phyloP scores from a whole-genome alignment of 1,140 invertebrate genomes.

The Callitettix versicolor region DNA sequence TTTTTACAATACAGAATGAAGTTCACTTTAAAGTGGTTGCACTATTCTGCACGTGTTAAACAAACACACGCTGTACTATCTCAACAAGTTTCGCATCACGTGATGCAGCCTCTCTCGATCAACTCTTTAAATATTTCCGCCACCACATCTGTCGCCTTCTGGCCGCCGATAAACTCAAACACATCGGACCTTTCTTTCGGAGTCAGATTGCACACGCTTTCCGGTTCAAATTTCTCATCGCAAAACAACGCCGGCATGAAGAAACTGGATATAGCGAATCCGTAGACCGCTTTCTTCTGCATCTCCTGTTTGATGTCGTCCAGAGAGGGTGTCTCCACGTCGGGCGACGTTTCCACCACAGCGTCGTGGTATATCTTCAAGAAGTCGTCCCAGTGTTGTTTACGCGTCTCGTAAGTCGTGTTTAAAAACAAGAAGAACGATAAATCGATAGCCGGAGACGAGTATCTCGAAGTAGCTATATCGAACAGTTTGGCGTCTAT shows the following conservation, averaged over 20 bases:
- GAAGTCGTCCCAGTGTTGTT: slow-evolving; percentile 26
- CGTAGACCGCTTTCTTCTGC: slow-evolving; percentile 27
- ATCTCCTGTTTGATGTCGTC: slow-evolving; percentile 30
- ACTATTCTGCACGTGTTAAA: no score
- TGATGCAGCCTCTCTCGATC: neutral
- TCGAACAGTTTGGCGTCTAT: slow-evolving; percentile 32
- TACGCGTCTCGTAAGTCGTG: slow-evolving; percentile 22
- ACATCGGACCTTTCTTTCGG: neutral
- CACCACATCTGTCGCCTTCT: neutral
- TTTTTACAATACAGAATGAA: no score
- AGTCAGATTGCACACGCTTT: neutral
- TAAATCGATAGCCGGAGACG: slow-evolving; percentile 33
- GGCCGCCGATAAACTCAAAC: neutral
- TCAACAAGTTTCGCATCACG: no score
- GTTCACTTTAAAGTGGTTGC: no score
- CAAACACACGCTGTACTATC: no score
- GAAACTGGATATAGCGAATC: slow-evolving; percentile 28
- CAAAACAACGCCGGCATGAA: slow-evolving; percentile 26
- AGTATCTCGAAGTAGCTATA: slow-evolving; percentile 30
- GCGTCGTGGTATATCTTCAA: slow-evolving; percentile 30
- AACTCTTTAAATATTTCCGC: neutral
- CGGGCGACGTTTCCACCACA: slow-evolving; percentile 5
- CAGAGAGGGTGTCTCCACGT: slow-evolving; percentile 13
- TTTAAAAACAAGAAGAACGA: slow-evolving; percentile 33
- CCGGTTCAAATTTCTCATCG: neutral